Conservation (phyloP, 2,113 vertebrate genomes). For the Halcyon malimbica region DNA sequence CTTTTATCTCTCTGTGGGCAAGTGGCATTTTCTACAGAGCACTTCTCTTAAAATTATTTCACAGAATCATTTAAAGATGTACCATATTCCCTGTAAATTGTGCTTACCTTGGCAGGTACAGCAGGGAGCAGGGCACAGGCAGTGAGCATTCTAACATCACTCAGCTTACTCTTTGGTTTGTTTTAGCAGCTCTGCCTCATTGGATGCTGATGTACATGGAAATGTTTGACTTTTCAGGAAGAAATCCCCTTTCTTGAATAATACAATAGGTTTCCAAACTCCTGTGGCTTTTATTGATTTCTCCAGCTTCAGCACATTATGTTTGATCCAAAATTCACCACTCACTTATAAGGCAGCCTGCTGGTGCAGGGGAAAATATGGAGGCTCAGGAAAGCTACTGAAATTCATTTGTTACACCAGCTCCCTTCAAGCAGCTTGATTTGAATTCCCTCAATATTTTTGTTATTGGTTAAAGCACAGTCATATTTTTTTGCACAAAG, state of each 20-base stretch:
- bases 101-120: not conserved
- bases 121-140: not conserved
- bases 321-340: not conserved
- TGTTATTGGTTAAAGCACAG: not conserved
- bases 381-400: not conserved
- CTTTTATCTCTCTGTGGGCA: not conserved
- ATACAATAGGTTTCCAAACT: not conserved
- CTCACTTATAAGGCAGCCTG: not conserved
- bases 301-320: not conserved
- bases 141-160: not conserved
- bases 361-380: not conserved
- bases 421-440: not conserved
- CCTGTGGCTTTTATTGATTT: not conserved
- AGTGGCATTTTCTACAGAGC: not conserved
- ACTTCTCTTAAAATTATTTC: not conserved
- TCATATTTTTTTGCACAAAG: not conserved
- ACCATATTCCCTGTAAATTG: not conserved
- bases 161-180: not conserved
- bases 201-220: not conserved
- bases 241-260: not conserved
- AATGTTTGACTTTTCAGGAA: not conserved
- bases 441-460: not conserved
- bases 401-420: not conserved
- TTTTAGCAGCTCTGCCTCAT: not conserved
- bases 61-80: not conserved